Evolutionary conservation across 2,113 vertebrate genomes (phyloP).

Genomic region (Glaucomys volans): DNA sequence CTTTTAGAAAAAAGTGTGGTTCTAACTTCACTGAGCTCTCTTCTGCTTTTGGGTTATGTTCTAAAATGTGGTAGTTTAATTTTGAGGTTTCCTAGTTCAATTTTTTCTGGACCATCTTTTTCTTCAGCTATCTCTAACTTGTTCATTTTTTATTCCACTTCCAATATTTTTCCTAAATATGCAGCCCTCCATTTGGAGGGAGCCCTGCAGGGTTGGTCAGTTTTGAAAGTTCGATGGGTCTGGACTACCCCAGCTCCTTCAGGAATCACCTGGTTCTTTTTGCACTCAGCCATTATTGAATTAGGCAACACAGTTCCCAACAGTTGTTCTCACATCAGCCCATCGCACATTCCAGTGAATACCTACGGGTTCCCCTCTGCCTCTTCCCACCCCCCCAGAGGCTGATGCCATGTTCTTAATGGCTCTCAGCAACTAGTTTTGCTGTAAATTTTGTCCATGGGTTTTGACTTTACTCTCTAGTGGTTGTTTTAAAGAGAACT

Average conservation of each 20-base stretch:
- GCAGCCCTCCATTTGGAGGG: too few relatives aligned
- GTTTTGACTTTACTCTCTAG: neutral
- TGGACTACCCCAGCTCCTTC: neutral
- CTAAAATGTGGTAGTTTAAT: neutral
- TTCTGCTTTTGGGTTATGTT: neutral
- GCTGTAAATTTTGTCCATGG: neutral
- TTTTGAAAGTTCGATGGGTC: too few relatives aligned
- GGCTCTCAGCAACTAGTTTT: neutral
- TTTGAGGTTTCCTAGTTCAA: neutral
- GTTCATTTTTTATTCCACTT: too few relatives aligned
- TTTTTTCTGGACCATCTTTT: neutral
- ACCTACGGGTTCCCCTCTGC: neutral
- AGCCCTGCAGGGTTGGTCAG: too few relatives aligned
- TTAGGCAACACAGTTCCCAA: neutral
- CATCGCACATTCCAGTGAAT: neutral
- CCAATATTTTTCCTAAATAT: too few relatives aligned
- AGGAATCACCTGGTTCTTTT: neutral
- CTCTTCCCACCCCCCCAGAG: neutral
- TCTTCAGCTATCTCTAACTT: neutral
- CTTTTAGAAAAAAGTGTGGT: neutral
- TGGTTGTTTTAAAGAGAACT: slow-evolving; percentile 17
- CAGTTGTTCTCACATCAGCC: neutral
- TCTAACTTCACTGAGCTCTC: neutral
- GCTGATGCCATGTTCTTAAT: neutral
- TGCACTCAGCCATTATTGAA: neutral